These are phyloP conservation scores for Coelinius sp. DNA, from an alignment of 2,888 invertebrate genomes.

Conservation along the genomic window DNA sequence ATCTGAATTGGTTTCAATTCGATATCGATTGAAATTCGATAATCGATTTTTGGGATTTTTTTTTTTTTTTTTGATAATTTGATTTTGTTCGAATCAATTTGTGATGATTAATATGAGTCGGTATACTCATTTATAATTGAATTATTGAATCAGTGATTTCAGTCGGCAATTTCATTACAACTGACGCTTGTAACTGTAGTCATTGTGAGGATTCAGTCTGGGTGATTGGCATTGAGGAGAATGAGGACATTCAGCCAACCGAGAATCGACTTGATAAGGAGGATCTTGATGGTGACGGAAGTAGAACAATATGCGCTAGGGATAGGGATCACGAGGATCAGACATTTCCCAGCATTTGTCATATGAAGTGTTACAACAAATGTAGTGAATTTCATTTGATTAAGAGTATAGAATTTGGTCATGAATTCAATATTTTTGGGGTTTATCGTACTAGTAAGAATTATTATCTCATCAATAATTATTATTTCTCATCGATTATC, in stretches of 20 bases:
- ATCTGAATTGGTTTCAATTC: not conserved
- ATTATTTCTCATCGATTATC: no score
- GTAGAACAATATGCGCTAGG: constrained; percentile 63
- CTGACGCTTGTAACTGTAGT: constrained; percentile 55
- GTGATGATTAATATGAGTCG: not conserved
- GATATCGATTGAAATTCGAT: not conserved
- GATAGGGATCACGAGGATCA: constrained; percentile 60
- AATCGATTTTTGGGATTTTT: not conserved
- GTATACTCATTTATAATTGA: not conserved
- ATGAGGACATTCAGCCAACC: constrained; percentile 36
- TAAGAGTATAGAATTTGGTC: constrained; percentile 43
- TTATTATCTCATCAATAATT: constrained; percentile 3
- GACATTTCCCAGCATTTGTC: constrained; percentile 63
- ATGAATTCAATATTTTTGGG: constrained; percentile 36
- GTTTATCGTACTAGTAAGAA: constrained; percentile 59
- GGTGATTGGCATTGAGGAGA: constrained; percentile 51
- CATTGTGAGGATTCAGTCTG: constrained; percentile 50
- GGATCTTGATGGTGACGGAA: constrained; percentile 58
- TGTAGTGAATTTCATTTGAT: constrained; percentile 56
- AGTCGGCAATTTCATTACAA: constrained; percentile 11
- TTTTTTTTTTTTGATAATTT: no score
- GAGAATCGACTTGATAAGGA: constrained; percentile 47
- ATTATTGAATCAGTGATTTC: constrained; percentile 11
- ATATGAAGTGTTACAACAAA: constrained; percentile 65
- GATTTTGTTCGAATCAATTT: not conserved